Conservation (phyloP, 2,797 vertebrate species). For the Yasuhikotakia modesta region DNA sequence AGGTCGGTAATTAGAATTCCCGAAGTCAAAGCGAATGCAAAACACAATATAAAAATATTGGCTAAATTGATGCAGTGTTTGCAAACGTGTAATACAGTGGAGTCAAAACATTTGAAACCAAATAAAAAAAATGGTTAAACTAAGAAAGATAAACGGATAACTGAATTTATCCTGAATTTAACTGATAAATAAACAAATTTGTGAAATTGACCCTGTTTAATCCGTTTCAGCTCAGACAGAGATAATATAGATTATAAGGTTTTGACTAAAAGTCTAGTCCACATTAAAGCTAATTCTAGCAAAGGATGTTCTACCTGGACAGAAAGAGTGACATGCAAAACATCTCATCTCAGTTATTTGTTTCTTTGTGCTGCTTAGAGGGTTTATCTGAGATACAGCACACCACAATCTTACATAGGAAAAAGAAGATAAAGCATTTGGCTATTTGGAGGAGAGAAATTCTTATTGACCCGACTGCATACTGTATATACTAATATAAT, state of each 20-base stretch:
- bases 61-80: neutral
- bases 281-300: neutral
- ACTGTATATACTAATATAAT: neutral
- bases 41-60: neutral
- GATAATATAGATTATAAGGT: neutral
- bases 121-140: neutral
- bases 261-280: neutral
- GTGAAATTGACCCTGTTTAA: neutral
- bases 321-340: neutral
- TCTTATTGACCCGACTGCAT: neutral
- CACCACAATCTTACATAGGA: neutral
- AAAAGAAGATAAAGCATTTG: neutral
- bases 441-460: too few relatives aligned
- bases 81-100: neutral
- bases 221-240: too few relatives aligned
- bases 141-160: neutral
- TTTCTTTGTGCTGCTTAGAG: neutral
- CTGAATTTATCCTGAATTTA: neutral
- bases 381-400: neutral
- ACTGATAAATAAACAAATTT: neutral
- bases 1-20: conserved; percentile 70
- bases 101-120: neutral
- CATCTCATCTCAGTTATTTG: neutral
- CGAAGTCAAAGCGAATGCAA: neutral
- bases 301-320: neutral